Percentiles rank a stretch among this genome's conserved stretches.
Conservation (phyloP, 2,797 vertebrate genomes). For the Phylloscopus collybita region DNA sequence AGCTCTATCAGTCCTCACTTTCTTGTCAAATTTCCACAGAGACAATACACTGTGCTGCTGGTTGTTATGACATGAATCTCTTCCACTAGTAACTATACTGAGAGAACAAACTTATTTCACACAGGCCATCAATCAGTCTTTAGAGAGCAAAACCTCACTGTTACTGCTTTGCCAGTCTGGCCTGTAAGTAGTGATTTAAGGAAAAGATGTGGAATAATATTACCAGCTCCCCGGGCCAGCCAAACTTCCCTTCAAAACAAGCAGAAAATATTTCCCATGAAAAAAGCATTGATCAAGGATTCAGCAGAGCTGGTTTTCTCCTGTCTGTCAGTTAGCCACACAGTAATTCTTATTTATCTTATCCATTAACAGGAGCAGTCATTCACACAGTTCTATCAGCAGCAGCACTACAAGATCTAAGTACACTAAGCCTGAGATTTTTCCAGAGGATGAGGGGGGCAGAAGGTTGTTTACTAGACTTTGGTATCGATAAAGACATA, state of each 20-base stretch:
- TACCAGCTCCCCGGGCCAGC: not conserved
- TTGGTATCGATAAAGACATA: not conserved
- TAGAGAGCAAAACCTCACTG: not conserved
- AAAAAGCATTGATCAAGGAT: not conserved
- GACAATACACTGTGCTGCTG: not conserved
- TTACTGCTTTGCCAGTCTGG: not conserved
- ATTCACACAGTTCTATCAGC: not conserved
- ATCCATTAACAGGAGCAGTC: not conserved
- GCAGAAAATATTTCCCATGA: not conserved
- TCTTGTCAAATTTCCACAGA: not conserved
- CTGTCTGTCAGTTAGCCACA: not conserved
- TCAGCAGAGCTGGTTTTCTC: not conserved
- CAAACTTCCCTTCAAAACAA: not conserved
- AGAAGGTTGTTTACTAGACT: not conserved
- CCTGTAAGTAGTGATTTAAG: not conserved
- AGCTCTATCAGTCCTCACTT: not conserved
- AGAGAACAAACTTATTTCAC: conserved; percentile 19
- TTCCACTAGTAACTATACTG: not conserved
- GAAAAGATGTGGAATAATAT: not conserved
- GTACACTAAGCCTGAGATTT: not conserved
- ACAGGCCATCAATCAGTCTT: not conserved
- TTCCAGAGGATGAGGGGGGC: not conserved
- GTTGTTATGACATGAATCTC: not conserved
- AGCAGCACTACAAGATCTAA: not conserved
- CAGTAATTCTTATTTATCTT: not conserved